These are phyloP conservation scores for Drosophila azteca DNA, from an alignment of 1,140 invertebrate genomes.

Conservation along the genomic window DNA sequence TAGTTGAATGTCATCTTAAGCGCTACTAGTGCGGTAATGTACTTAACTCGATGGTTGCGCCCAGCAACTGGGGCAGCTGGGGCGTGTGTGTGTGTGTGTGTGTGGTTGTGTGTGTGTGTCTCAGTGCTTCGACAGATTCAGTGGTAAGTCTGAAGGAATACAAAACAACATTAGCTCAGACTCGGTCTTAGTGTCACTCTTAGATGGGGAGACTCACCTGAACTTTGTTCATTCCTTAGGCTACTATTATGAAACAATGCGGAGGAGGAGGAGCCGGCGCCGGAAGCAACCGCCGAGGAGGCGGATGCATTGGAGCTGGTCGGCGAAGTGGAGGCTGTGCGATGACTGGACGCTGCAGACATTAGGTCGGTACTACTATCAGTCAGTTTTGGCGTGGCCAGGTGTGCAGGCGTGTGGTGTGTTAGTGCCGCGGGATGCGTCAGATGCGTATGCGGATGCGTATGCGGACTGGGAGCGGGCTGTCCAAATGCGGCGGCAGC, in stretches of 20 bases:
- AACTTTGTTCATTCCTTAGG: constrained; percentile 83
- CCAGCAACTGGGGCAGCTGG: constrained; percentile 69
- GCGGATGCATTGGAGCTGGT: constrained; percentile 59
- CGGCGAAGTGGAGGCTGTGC: constrained; percentile 69
- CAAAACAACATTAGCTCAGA: constrained; percentile 2
- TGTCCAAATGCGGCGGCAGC: constrained; percentile 67
- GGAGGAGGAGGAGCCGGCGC: constrained; percentile 61
- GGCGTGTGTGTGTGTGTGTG: constrained; percentile 27
- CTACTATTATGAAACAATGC: constrained; percentile 79
- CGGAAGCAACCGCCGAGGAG: constrained; percentile 50
- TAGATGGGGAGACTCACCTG: constrained; percentile 55
- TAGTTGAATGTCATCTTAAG: constrained; percentile 73
- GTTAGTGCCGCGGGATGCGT: constrained; percentile 50
- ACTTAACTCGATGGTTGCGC: constrained; percentile 70
- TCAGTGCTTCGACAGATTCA: constrained; percentile 83
- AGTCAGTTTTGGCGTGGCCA: constrained; percentile 79
- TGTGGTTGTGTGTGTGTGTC: constrained; percentile 34
- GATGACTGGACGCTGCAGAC: constrained; percentile 76
- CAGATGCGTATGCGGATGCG: constrained; percentile 56
- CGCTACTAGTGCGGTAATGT: constrained; percentile 72
- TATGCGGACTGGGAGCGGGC: constrained; percentile 40
- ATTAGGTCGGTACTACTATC: constrained; percentile 74
- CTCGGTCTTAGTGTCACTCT: neutral
- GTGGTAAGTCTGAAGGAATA: constrained; percentile 75
- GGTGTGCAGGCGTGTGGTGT: constrained; percentile 60